These are phyloP conservation scores for Mechanitis messenoides DNA, from an alignment of 2,888 invertebrate genomes.

Conservation along the genomic window DNA sequence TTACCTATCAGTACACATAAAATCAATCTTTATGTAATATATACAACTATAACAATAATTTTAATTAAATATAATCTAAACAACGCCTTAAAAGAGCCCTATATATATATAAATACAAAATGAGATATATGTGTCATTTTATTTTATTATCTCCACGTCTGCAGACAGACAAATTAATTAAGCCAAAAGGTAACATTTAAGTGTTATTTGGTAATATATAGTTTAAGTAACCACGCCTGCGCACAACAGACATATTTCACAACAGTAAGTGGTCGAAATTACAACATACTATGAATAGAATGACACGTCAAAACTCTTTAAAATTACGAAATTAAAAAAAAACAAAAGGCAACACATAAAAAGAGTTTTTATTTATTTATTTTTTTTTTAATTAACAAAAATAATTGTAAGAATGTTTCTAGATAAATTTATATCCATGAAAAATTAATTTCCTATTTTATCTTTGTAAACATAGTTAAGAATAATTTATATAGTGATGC, in stretches of 20 bases:
- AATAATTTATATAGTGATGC: conserved; percentile 14
- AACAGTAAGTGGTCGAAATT: background rate
- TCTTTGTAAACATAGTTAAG: conserved; percentile 13
- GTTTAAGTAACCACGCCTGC: conserved; percentile 8
- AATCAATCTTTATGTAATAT: too few species aligned
- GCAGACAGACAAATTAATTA: conserved; percentile 19
- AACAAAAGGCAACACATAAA: too few species aligned
- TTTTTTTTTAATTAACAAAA: too few species aligned
- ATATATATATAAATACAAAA: too few species aligned
- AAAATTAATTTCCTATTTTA: conserved; percentile 13
- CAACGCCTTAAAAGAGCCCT: too few species aligned
- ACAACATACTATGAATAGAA: background rate
- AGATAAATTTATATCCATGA: background rate
- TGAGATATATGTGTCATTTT: background rate
- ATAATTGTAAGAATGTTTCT: too few species aligned
- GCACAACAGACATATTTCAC: conserved; percentile 3
- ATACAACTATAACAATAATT: too few species aligned
- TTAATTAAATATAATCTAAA: too few species aligned
- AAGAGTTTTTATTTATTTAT: too few species aligned
- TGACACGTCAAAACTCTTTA: background rate
- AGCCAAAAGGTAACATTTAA: conserved; percentile 20
- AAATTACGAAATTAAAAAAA: background rate
- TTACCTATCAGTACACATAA: background rate
- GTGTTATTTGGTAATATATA: conserved; percentile 20
- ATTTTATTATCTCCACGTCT: background rate